These are phyloP conservation scores for Drosophila triauraria DNA, from an alignment of 1,140 invertebrate genomes.

Conservation along the genomic window DNA sequence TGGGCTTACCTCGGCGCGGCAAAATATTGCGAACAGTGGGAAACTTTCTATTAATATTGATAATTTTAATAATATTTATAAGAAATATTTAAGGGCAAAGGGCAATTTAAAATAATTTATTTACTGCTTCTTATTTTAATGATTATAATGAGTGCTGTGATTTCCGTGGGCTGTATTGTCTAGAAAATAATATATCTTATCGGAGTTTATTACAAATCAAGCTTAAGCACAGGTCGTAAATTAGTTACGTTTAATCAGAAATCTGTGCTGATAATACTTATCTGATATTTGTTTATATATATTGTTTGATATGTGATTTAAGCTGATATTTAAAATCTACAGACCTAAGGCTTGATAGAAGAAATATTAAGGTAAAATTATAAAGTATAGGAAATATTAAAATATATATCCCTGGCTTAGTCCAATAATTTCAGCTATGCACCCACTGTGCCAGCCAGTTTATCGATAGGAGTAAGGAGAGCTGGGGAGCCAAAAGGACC, in stretches of 20 bases:
- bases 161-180: too few relatives aligned
- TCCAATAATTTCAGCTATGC: not conserved
- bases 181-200: not conserved
- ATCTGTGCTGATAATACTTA: slow-evolving; percentile 4
- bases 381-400: not conserved
- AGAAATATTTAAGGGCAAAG: not conserved
- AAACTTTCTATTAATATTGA: too few relatives aligned
- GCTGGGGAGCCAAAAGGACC: slow-evolving; percentile 1
- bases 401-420: not conserved
- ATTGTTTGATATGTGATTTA: not conserved
- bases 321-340: not conserved
- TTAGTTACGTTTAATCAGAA: not conserved
- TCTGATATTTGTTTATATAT: not conserved
- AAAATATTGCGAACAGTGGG: slow-evolving; percentile 26
- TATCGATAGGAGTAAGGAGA: not conserved
- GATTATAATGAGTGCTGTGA: not conserved
- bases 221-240: not conserved
- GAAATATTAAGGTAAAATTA: not conserved
- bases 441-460: slow-evolving; percentile 14
- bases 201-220: not conserved
- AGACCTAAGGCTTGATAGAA: not conserved
- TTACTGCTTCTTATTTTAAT: not conserved
- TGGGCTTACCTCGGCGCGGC: slow-evolving; percentile 17
- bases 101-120: not conserved
- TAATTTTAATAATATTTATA: too few relatives aligned